phyloP scores from a whole-genome alignment of 2,113 vertebrate species.

The Dipodomys ordii region DNA sequence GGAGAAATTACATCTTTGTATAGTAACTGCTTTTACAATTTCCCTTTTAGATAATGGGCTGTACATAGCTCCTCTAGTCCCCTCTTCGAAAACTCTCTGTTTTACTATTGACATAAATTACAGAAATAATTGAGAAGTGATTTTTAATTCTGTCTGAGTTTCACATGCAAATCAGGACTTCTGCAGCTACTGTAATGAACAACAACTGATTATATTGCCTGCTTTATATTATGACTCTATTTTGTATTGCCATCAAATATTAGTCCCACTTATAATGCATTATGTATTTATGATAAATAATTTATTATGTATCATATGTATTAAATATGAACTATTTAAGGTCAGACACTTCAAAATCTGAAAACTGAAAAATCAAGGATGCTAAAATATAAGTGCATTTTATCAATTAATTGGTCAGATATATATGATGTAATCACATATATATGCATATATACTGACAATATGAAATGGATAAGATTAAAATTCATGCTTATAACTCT shows the following conservation, averaged over 20 bases:
- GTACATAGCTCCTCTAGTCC: background rate
- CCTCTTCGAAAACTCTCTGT: background rate
- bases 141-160: background rate
- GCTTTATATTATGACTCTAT: background rate
- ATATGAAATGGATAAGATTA: background rate
- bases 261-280: background rate
- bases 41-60: background rate
- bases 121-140: background rate
- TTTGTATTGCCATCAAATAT: conserved; percentile 19
- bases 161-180: background rate
- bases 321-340: conserved; percentile 4
- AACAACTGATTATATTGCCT: background rate
- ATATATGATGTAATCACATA: background rate
- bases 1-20: background rate
- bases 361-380: background rate
- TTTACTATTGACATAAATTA: background rate
- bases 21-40: background rate
- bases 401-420: background rate
- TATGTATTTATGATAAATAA: too few relatives aligned
- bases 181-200: background rate
- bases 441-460: background rate
- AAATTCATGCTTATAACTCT: background rate
- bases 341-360: background rate
- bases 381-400: background rate
- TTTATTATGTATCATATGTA: background rate